A percentile compares a stretch with the other conserved stretches of the same genome.
Evolutionary conservation across 2,888 invertebrate genomes (phyloP).

Genomic region (Eupithecia vulgata): DNA sequence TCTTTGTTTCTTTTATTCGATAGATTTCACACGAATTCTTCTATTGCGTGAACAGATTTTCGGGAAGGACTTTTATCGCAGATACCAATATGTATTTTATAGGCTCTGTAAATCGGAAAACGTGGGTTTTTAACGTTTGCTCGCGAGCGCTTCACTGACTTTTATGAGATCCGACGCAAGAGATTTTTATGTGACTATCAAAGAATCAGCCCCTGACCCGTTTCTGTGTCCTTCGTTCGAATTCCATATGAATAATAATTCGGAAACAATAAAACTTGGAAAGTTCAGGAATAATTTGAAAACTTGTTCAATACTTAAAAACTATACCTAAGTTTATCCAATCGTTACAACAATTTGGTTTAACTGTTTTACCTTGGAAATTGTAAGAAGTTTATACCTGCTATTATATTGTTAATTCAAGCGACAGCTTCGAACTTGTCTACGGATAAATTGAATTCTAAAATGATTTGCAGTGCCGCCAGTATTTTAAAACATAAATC

Average conservation of each 20-base stretch:
- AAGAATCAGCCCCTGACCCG: slow-evolving; percentile 61
- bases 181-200: slow-evolving; percentile 70
- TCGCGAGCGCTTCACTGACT: slow-evolving; percentile 73
- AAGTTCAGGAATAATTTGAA: slow-evolving; percentile 29
- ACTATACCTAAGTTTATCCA: background rate
- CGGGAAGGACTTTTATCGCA: slow-evolving; percentile 77
- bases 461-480: background rate
- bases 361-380: background rate
- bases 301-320: slow-evolving; percentile 34
- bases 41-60: slow-evolving; percentile 72
- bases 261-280: slow-evolving; percentile 33
- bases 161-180: slow-evolving; percentile 73
- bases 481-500: slow-evolving; percentile 26
- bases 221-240: slow-evolving; percentile 62
- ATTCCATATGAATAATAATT: slow-evolving; percentile 67
- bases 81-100: slow-evolving; percentile 83
- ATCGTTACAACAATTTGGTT: background rate
- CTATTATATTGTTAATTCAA: background rate
- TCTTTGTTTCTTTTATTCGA: background rate
- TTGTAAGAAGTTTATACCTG: background rate
- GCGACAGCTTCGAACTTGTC: slow-evolving; percentile 6
- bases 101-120: slow-evolving; percentile 78
- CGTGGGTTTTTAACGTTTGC: slow-evolving; percentile 81
- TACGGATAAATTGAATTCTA: slow-evolving; percentile 11
- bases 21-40: slow-evolving; percentile 20